phyloP scores from a whole-genome alignment of 2,888 invertebrate species.

The Cyclophora albipunctata region DNA sequence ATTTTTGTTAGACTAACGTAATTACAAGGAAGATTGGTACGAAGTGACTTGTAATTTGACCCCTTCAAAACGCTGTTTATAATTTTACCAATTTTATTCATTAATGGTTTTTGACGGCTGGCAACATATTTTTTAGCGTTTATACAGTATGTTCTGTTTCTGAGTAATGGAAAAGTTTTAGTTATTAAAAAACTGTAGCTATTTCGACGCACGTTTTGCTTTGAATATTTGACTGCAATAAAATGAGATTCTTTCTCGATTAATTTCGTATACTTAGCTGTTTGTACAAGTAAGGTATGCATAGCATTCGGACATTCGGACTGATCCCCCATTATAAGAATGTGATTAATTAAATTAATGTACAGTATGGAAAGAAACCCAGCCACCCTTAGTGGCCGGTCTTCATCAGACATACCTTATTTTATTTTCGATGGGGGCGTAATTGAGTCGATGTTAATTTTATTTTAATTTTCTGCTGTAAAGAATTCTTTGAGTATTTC shows the following conservation, averaged over 20 bases:
- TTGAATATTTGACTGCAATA: too few relatives aligned
- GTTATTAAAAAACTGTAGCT: not conserved
- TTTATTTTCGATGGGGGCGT: slow-evolving; percentile 47
- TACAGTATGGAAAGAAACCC: slow-evolving; percentile 64
- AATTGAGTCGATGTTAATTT: slow-evolving; percentile 66
- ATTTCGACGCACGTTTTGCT: too few relatives aligned
- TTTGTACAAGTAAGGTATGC: too few relatives aligned
- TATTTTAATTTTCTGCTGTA: slow-evolving; percentile 41
- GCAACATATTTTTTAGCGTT: slow-evolving; percentile 6
- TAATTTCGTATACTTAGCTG: too few relatives aligned
- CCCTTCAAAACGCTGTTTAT: slow-evolving; percentile 54
- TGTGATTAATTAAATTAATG: slow-evolving; percentile 73
- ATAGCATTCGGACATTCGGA: slow-evolving; percentile 38
- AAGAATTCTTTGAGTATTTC: slow-evolving; percentile 28
- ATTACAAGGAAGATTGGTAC: slow-evolving; percentile 66
- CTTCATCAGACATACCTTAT: slow-evolving; percentile 63
- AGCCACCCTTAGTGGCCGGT: slow-evolving; percentile 60
- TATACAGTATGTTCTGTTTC: too few relatives aligned
- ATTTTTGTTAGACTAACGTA: slow-evolving; percentile 63
- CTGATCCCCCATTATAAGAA: slow-evolving; percentile 67
- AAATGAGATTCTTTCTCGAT: too few relatives aligned
- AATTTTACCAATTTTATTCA: slow-evolving; percentile 43
- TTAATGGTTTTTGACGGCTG: slow-evolving; percentile 20
- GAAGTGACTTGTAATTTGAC: slow-evolving; percentile 66
- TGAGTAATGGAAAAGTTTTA: too few relatives aligned